These are phyloP conservation scores for Cheilosia grossa DNA, from an alignment of 2,888 invertebrate genomes.

Conservation along the genomic window DNA sequence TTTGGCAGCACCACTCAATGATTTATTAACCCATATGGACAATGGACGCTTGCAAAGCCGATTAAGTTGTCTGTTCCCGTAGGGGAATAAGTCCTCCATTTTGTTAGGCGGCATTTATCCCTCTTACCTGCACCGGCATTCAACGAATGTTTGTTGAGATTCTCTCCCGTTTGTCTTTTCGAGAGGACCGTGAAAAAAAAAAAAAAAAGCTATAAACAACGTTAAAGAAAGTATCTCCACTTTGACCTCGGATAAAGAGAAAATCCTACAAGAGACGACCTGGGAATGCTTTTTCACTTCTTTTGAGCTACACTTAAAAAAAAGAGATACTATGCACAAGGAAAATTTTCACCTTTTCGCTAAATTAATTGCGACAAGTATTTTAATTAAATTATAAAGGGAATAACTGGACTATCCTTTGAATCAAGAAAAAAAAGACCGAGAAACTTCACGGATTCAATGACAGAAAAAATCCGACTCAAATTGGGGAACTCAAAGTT, in stretches of 20 bases:
- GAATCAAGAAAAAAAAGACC: background rate
- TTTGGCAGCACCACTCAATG: slow-evolving; percentile 21
- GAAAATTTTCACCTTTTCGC: slow-evolving; percentile 9
- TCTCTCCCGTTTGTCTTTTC: too few species aligned
- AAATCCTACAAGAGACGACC: background rate
- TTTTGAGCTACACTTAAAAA: slow-evolving; percentile 10
- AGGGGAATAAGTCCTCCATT: too few species aligned
- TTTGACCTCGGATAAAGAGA: background rate
- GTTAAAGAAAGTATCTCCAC: too few species aligned
- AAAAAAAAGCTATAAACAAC: too few species aligned
- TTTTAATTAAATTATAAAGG: slow-evolving; percentile 57
- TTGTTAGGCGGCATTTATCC: too few species aligned
- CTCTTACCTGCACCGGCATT: too few species aligned
- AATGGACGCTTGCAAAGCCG: too few species aligned
- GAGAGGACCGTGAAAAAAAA: too few species aligned
- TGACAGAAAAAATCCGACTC: slow-evolving; percentile 4
- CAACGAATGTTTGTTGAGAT: too few species aligned
- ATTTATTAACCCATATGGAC: background rate
- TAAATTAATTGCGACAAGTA: slow-evolving; percentile 50
- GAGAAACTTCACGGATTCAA: background rate
- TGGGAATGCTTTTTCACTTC: background rate
- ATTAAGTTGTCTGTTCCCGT: too few species aligned
- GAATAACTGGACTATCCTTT: slow-evolving; percentile 19
- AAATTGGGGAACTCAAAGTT: background rate
- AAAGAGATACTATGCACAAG: background rate